Evolutionary conservation across 2,797 vertebrate species (phyloP).

Genomic region (Prionace glauca): DNA sequence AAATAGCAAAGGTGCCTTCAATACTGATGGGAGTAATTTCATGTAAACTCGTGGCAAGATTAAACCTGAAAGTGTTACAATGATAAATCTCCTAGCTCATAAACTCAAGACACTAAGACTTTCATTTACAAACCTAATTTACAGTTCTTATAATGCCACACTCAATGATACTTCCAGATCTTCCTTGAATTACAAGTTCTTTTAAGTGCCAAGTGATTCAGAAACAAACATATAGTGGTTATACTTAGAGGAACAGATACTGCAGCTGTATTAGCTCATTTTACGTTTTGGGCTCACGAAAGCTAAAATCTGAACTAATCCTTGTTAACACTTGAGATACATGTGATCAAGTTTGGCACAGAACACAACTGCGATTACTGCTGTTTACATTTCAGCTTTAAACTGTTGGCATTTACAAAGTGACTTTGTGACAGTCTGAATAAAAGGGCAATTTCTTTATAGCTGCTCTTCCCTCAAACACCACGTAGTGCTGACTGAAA

Average conservation of each 20-base stretch:
- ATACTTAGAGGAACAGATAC: not conserved
- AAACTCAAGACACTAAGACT: not conserved
- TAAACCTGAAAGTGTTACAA: not conserved
- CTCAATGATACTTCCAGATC: not conserved
- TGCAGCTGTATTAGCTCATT: conserved; percentile 31
- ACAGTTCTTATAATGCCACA: not conserved
- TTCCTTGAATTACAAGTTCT: not conserved
- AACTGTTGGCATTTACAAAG: not conserved
- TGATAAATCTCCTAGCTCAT: not conserved
- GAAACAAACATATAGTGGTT: not conserved
- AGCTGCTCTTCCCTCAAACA: not conserved
- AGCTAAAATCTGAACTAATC: conserved; percentile 32
- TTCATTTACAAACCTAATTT: not conserved
- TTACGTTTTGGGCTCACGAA: not conserved
- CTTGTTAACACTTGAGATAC: conserved; percentile 28
- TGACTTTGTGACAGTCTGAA: conserved; percentile 16
- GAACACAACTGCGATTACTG: conserved; percentile 29
- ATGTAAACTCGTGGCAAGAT: not conserved
- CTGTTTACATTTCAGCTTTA: conserved; percentile 28
- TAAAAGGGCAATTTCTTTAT: not conserved
- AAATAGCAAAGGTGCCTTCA: not conserved
- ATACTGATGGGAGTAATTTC: not conserved
- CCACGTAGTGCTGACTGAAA: no score
- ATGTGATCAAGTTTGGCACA: conserved; percentile 20
- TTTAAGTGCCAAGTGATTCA: conserved; percentile 18